These are phyloP conservation scores for Mesocricetus auratus DNA, from an alignment of 2,113 vertebrate species.

Conservation along the genomic window DNA sequence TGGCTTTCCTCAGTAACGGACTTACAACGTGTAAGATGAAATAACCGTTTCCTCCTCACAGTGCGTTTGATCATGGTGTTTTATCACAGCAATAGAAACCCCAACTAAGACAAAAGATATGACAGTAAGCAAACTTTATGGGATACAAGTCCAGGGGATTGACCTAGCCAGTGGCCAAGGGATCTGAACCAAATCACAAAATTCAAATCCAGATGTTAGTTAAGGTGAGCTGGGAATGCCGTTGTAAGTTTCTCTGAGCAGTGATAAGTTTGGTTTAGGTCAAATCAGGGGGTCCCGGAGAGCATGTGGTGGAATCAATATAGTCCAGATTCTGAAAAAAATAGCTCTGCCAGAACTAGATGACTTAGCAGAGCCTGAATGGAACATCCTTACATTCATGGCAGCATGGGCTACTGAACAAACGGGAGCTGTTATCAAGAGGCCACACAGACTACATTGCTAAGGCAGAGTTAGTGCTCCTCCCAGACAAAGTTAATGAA, in stretches of 20 bases:
- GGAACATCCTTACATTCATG: background rate
- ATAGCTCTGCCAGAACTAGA: background rate
- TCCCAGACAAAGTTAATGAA: background rate
- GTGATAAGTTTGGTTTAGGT: background rate
- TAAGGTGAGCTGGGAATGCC: background rate
- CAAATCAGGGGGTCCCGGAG: background rate
- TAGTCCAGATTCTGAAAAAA: background rate
- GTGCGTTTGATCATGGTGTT: background rate
- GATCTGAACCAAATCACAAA: slow-evolving; percentile 25
- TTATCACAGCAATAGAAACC: background rate
- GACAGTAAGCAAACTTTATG: slow-evolving; percentile 6
- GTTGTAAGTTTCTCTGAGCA: background rate
- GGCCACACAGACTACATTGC: background rate
- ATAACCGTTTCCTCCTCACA: background rate
- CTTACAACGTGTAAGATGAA: background rate
- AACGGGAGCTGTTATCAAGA: slow-evolving; percentile 10
- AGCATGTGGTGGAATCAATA: background rate
- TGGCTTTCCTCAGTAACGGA: background rate
- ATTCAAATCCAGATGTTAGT: background rate
- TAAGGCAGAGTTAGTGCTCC: background rate
- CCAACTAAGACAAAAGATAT: background rate
- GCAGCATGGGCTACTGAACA: background rate
- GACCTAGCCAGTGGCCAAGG: background rate
- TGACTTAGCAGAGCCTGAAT: background rate
- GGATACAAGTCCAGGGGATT: background rate